These are phyloP conservation scores for Mimumesa dahlbomi DNA, from an alignment of 2,888 invertebrate species.

Conservation along the genomic window DNA sequence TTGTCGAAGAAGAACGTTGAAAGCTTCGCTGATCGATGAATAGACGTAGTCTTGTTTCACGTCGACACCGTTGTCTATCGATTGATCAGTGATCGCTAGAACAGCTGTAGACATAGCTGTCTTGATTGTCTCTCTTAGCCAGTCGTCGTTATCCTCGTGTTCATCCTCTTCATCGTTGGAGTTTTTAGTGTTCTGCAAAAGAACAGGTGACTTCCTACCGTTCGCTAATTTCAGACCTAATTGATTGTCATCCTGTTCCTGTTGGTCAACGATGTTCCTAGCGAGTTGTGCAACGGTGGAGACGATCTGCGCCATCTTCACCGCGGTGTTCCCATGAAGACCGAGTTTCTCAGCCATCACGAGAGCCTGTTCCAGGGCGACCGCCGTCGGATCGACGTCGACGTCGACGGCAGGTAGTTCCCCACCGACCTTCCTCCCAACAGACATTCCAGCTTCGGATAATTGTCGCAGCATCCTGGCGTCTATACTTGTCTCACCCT, in stretches of 20 bases:
- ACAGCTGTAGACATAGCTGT: slow-evolving; percentile 73
- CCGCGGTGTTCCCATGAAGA: slow-evolving; percentile 76
- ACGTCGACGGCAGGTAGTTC: slow-evolving; percentile 85
- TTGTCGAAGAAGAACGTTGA: slow-evolving; percentile 70
- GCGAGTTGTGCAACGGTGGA: slow-evolving; percentile 77
- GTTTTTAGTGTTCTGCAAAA: slow-evolving; percentile 17
- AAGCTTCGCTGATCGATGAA: slow-evolving; percentile 75
- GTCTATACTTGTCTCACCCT: slow-evolving; percentile 85
- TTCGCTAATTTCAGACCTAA: slow-evolving; percentile 51
- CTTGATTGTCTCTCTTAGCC: slow-evolving; percentile 68
- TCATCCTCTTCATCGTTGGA: slow-evolving; percentile 38
- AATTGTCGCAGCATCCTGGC: slow-evolving; percentile 85
- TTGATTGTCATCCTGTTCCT: slow-evolving; percentile 24
- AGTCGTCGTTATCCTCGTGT: slow-evolving; percentile 43
- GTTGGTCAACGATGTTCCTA: slow-evolving; percentile 72
- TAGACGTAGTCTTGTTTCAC: slow-evolving; percentile 64
- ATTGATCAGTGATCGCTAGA: slow-evolving; percentile 61
- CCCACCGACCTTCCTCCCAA: slow-evolving; percentile 84
- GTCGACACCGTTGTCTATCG: slow-evolving; percentile 32
- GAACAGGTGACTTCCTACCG: slow-evolving; percentile 53
- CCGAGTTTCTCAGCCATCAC: slow-evolving; percentile 77
- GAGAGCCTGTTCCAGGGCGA: slow-evolving; percentile 75
- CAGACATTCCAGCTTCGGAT: slow-evolving; percentile 86
- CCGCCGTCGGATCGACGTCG: slow-evolving; percentile 78
- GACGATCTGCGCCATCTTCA: slow-evolving; percentile 80